A percentile compares a stretch with the other conserved stretches of the same genome.
Conservation (phyloP, 2,113 vertebrate species). For the Columba janthina region DNA sequence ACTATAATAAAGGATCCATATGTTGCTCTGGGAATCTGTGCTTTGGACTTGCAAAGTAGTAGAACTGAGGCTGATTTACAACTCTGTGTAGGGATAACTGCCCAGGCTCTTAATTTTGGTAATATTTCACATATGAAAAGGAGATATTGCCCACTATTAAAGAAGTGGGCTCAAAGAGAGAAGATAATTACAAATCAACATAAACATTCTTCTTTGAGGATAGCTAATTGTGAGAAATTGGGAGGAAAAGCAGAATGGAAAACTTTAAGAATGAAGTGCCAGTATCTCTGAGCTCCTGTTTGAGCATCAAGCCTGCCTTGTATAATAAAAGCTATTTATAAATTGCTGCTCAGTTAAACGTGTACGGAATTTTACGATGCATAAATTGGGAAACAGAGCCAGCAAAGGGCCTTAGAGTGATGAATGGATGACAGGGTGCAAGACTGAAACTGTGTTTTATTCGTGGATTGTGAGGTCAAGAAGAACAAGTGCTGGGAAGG, state of each 20-base stretch:
- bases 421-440: slow-evolving; percentile 31
- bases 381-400: slow-evolving; percentile 14
- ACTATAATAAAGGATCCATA: neutral
- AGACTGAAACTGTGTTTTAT: slow-evolving; percentile 50
- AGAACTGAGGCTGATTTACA: neutral
- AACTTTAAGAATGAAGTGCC: slow-evolving; percentile 5
- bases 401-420: slow-evolving; percentile 8
- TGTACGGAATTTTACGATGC: slow-evolving; percentile 29
- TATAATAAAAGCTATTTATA: slow-evolving; percentile 59
- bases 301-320: slow-evolving; percentile 20
- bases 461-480: slow-evolving; percentile 31
- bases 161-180: neutral
- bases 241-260: neutral
- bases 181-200: neutral
- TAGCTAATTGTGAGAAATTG: neutral
- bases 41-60: neutral
- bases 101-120: neutral
- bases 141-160: neutral
- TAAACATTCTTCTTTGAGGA: neutral
- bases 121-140: neutral
- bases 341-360: slow-evolving; percentile 40
- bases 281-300: slow-evolving; percentile 5
- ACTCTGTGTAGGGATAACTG: neutral
- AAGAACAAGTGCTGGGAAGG: slow-evolving; percentile 15
- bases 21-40: neutral